Conservation (phyloP, 2,888 invertebrate genomes). For the Ashinkailepas kermadecensis region DNA sequence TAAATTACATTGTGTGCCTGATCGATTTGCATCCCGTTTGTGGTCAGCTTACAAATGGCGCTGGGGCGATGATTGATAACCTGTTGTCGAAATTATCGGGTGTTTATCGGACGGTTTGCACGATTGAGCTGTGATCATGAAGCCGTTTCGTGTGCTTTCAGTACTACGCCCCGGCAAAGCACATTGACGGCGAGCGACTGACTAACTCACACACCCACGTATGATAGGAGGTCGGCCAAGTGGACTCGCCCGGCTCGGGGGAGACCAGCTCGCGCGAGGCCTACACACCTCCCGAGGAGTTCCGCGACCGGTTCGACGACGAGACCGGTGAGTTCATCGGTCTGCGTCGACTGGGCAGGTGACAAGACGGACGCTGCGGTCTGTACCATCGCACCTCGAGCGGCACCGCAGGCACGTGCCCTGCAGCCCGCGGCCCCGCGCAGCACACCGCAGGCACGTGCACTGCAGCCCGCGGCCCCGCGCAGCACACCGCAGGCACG, state of each 20-base stretch:
- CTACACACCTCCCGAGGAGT: slow-evolving; percentile 2
- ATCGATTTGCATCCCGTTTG: too few species aligned
- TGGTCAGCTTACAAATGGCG: too few species aligned
- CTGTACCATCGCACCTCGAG: background rate
- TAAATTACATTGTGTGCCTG: too few species aligned
- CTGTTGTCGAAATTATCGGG: too few species aligned
- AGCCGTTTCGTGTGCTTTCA: slow-evolving; percentile 6
- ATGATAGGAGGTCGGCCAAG: background rate
- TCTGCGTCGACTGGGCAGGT: background rate
- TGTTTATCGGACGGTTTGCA: too few species aligned
- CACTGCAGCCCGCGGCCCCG: too few species aligned
- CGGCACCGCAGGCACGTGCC: background rate
- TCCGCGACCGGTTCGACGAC: slow-evolving; percentile 3
- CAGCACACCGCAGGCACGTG: too few species aligned
- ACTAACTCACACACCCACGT: slow-evolving; percentile 19
- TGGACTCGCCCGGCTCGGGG: background rate
- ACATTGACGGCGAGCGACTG: background rate
- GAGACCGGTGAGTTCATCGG: background rate
- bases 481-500: too few species aligned
- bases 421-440: too few species aligned
- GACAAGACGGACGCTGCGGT: background rate
- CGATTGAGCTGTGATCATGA: too few species aligned
- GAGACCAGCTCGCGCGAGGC: background rate
- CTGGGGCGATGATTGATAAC: too few species aligned
- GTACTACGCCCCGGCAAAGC: slow-evolving; percentile 6